A percentile compares a stretch with the other conserved stretches of the same genome.
phyloP scores from a whole-genome alignment of 1,140 invertebrate genomes.

The Aphidius gifuensis region DNA sequence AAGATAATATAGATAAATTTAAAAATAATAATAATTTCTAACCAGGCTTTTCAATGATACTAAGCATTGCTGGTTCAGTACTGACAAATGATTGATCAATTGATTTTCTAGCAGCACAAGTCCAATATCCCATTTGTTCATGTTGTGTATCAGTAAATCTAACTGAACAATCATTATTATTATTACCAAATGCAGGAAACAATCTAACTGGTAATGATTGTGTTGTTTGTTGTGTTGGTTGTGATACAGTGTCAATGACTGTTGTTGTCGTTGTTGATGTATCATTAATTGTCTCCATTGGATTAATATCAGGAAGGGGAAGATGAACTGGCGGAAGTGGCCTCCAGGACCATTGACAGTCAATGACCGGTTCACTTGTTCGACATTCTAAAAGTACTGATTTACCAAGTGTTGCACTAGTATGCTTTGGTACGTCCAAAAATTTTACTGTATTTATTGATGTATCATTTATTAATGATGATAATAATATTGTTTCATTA shows the following conservation, averaged over 20 bases:
- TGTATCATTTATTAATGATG: slow-evolving; percentile 27
- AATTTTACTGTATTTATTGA: slow-evolving; percentile 37
- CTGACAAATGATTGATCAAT: slow-evolving; percentile 44
- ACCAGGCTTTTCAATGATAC: slow-evolving; percentile 45
- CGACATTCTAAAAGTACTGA: slow-evolving; percentile 48
- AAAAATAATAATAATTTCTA: slow-evolving; percentile 22
- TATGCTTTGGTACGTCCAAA: slow-evolving; percentile 42
- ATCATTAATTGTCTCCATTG: slow-evolving; percentile 18
- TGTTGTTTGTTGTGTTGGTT: slow-evolving; percentile 30
- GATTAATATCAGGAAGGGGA: slow-evolving; percentile 46
- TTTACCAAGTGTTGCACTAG: slow-evolving; percentile 42
- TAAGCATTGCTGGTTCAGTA: slow-evolving; percentile 47
- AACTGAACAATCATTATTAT: slow-evolving; percentile 52
- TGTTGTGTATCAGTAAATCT: slow-evolving; percentile 48
- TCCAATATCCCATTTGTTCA: slow-evolving; percentile 53
- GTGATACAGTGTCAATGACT: slow-evolving; percentile 14
- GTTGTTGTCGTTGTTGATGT: slow-evolving; percentile 2
- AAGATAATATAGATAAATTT: neutral
- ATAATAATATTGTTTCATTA: neutral
- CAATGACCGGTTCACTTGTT: slow-evolving; percentile 43
- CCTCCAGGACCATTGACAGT: slow-evolving; percentile 53
- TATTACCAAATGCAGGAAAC: slow-evolving; percentile 51
- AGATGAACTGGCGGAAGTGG: slow-evolving; percentile 46
- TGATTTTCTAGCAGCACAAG: slow-evolving; percentile 44
- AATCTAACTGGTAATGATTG: slow-evolving; percentile 42